Evolutionary conservation across 1,140 invertebrate genomes (phyloP).

Genomic region (Pseudobourletiella spinata): DNA sequence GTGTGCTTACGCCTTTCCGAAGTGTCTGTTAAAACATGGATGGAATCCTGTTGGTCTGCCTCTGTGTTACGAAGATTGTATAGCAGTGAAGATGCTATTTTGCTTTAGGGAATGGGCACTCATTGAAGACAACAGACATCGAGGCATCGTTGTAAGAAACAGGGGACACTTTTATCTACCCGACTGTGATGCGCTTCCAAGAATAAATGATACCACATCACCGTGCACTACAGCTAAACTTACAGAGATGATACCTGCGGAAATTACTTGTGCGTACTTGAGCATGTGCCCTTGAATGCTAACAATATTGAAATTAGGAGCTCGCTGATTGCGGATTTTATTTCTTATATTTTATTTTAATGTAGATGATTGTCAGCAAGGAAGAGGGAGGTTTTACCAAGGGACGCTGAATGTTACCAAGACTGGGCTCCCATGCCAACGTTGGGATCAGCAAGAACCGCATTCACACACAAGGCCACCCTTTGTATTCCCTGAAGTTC

Average conservation of each 20-base stretch:
- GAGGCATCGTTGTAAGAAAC: conserved; percentile 63
- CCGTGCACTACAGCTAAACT: conserved; percentile 70
- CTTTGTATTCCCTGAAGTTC: conserved; percentile 80
- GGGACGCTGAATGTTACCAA: conserved; percentile 78
- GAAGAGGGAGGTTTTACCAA: conserved; percentile 83
- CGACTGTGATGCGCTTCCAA: conserved; percentile 69
- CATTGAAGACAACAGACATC: conserved; percentile 76
- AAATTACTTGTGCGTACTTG: conserved; percentile 72
- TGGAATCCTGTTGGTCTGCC: conserved; percentile 50
- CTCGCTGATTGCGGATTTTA: too few relatives aligned
- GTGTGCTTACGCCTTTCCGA: conserved; percentile 84
- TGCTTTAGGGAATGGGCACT: conserved; percentile 88
- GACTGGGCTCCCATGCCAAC: conserved; percentile 72
- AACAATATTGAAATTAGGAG: too few relatives aligned
- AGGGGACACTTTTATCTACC: conserved; percentile 79
- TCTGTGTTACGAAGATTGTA: conserved; percentile 84
- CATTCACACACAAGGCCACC: conserved; percentile 80
- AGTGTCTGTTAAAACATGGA: conserved; percentile 58
- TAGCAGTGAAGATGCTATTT: conserved; percentile 76
- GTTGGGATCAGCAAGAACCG: conserved; percentile 76
- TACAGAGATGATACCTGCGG: conserved; percentile 64
- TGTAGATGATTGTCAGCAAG: conserved; percentile 70
- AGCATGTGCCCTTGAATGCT: too few relatives aligned
- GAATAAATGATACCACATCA: conserved; percentile 43
- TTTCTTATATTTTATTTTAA: too few relatives aligned